A percentile compares a stretch with the other conserved stretches of the same genome.
phyloP scores from a whole-genome alignment of 1,140 invertebrate species.

The Helicoverpa armigera region DNA sequence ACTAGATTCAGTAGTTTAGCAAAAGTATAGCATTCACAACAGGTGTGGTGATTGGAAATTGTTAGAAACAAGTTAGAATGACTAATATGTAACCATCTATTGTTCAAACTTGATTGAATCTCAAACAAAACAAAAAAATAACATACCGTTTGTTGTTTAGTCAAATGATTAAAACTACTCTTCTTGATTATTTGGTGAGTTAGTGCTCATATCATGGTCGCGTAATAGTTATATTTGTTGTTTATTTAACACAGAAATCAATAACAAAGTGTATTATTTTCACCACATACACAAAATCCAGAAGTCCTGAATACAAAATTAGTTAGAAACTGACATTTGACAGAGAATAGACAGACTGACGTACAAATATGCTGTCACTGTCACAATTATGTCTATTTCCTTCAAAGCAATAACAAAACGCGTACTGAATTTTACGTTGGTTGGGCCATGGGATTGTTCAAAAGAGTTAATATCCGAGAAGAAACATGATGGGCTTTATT shows the following conservation, averaged over 20 bases:
- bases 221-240: not conserved
- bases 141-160: not conserved
- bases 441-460: too few relatives aligned
- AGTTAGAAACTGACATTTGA: too few relatives aligned
- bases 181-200: not conserved
- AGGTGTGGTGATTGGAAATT: not conserved
- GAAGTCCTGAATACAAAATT: too few relatives aligned
- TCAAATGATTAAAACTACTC: conserved; percentile 5
- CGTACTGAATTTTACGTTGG: too few relatives aligned
- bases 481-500: too few relatives aligned
- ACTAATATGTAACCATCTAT: not conserved
- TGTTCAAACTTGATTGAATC: conserved; percentile 7
- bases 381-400: too few relatives aligned
- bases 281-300: not conserved
- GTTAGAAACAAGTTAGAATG: not conserved
- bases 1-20: not conserved
- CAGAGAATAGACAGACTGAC: too few relatives aligned
- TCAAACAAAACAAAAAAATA: conserved; percentile 24
- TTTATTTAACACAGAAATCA: conserved; percentile 1
- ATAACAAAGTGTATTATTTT: not conserved
- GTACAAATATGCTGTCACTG: too few relatives aligned
- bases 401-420: too few relatives aligned
- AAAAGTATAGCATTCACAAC: not conserved
- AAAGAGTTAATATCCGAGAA: too few relatives aligned
- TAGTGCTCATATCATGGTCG: conserved; percentile 1